Base-by-base conservation (phyloP, 2,888 invertebrate species). In the Ryuthela nishihirai region DNA sequence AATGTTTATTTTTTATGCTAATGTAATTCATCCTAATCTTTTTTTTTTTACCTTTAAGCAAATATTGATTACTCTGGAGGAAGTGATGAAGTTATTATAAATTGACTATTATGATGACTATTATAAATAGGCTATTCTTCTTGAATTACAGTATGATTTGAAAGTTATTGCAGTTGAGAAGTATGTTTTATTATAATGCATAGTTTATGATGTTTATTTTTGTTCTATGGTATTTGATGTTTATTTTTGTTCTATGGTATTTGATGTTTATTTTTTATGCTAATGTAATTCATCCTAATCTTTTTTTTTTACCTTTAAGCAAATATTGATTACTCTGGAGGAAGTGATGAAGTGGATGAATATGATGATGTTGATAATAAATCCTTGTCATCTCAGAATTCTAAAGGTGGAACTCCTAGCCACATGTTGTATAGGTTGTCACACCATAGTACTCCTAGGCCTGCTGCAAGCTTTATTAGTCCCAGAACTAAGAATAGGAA, bases 391-490 rank as follows among this genome's bases (percentile, higher is more conserved):
- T 23, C 23, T 17, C 44, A 41, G 3, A 43, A 26, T 21, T 55
- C 55, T 20, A 3, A 42, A 15, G 39, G 49, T 39, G 12, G 17
- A 3, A 46, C 42, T 23, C 41, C 50, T 17, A 35, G 12, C 10
- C 35, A 41, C 12, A 20, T 9, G 12, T 12, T 12, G 12, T 12
- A 29, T 7, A 7, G 29, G 9, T 9, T 29, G 9, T 9, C 24
- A 4, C 15, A 12, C 2, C 48, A 52, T n/a, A 59, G 59, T 25
- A 59, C 59, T 9, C 59, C 59, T 7, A 42, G 43, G 10, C 59
- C 52, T 39, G 41, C 58, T 29, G 23, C 38, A 18, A 45, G 52
- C 15, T 58, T 58, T 35, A 29, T 40, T 10, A 9, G 24, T 26
- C 9, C 44, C 6, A 55, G 35, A 12, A 21, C 23, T 18, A 41